Percentiles rank a stretch among this genome's conserved stretches.
phyloP scores from a whole-genome alignment of 1,140 invertebrate species.

The Dreissena polymorpha region DNA sequence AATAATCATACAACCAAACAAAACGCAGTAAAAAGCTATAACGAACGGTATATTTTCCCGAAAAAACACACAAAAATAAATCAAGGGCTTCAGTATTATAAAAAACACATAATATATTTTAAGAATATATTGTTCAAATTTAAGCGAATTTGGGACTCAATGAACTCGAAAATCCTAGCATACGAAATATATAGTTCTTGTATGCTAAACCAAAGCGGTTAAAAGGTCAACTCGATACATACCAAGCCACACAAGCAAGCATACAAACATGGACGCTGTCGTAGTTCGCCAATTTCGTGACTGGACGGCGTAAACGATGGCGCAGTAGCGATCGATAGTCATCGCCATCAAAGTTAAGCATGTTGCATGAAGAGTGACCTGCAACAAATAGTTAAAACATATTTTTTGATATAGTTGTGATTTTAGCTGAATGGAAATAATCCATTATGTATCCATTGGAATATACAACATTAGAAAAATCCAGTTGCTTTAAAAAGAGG shows the following conservation, averaged over 20 bases:
- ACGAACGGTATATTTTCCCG: too few species aligned
- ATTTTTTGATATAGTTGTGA: neutral
- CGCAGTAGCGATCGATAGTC: conserved; percentile 76
- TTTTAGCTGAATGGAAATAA: neutral
- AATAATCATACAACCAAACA: too few species aligned
- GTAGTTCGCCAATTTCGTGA: conserved; percentile 72
- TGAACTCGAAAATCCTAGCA: too few species aligned
- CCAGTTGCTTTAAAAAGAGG: too few species aligned
- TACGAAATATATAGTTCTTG: too few species aligned
- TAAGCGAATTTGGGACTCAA: too few species aligned
- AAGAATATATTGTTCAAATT: too few species aligned
- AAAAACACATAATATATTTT: too few species aligned
- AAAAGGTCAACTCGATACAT: conserved; percentile 18
- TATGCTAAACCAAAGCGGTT: too few species aligned
- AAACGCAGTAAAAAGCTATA: too few species aligned
- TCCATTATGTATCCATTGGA: neutral
- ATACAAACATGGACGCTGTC: conserved; percentile 65
- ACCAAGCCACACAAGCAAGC: conserved; percentile 74
- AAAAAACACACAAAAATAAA: too few species aligned
- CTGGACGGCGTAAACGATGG: conserved; percentile 73
- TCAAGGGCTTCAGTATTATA: too few species aligned
- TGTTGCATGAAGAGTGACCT: conserved; percentile 74
- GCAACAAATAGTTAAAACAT: conserved; percentile 1
- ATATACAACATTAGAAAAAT: neutral
- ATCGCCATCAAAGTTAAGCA: conserved; percentile 81